These are phyloP conservation scores for Channallabes apus DNA, from an alignment of 2,797 vertebrate genomes.

Conservation along the genomic window DNA sequence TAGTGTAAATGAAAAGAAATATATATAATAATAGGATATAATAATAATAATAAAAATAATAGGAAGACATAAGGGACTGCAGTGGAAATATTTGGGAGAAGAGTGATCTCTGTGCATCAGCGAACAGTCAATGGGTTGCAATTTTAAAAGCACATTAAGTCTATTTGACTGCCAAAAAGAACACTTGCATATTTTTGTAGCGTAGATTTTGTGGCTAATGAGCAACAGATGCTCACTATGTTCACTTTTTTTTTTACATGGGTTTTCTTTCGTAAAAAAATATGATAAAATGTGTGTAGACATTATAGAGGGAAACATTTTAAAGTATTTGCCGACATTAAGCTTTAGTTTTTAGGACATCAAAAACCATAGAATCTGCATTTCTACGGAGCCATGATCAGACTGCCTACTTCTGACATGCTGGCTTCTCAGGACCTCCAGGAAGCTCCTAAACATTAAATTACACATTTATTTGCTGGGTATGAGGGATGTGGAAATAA, in stretches of 20 bases:
- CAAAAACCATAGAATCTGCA: too few species aligned
- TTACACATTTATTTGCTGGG: too few species aligned
- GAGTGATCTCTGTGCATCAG: neutral
- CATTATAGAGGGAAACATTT: too few species aligned
- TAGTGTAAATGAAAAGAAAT: neutral
- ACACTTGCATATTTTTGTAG: neutral
- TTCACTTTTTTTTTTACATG: neutral
- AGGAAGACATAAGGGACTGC: neutral
- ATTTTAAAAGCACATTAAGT: neutral
- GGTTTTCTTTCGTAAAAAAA: neutral
- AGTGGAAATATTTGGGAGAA: neutral
- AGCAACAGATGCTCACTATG: neutral
- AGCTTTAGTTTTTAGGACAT: too few species aligned
- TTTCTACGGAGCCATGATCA: too few species aligned
- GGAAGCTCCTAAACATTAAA: too few species aligned
- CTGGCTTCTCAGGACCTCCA: too few species aligned
- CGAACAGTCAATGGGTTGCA: neutral
- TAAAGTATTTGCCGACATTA: too few species aligned
- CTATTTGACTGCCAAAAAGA: neutral
- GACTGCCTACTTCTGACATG: too few species aligned
- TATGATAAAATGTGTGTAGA: too few species aligned
- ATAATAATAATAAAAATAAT: neutral
- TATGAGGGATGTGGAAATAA: too few species aligned
- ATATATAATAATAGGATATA: neutral
- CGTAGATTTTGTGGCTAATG: neutral